Percentiles rank a stretch among this genome's conserved stretches.
Evolutionary conservation across 2,113 vertebrate genomes (phyloP).

Genomic region (Calidris pugnax): DNA sequence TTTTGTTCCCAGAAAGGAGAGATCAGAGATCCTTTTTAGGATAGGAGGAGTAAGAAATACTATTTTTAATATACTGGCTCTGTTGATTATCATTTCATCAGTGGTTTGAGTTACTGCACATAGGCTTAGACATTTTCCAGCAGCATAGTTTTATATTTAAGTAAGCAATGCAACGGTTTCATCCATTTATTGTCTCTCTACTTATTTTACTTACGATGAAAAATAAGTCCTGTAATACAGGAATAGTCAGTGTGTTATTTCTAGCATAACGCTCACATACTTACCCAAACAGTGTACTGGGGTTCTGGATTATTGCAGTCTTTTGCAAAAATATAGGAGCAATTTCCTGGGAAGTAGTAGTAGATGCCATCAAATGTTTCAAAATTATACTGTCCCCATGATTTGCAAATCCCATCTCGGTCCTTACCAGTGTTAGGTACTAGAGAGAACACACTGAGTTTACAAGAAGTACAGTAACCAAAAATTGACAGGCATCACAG

Average conservation of each 20-base stretch:
- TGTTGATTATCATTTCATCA: background rate
- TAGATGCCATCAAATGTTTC: slow-evolving; percentile 99
- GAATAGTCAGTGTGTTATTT: background rate
- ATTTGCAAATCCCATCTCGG: slow-evolving; percentile 94
- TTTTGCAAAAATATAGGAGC: slow-evolving; percentile 96
- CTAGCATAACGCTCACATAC: slow-evolving; percentile 20
- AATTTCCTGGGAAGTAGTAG: slow-evolving; percentile 95
- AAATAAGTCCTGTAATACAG: background rate
- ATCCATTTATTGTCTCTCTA: background rate
- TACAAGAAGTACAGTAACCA: background rate
- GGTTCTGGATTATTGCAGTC: slow-evolving; percentile 89
- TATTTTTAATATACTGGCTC: slow-evolving; percentile 13
- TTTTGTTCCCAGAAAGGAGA: background rate
- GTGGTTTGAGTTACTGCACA: background rate
- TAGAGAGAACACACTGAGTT: slow-evolving; percentile 65
- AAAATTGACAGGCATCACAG: background rate
- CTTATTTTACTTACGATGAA: background rate
- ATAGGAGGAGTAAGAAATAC: background rate
- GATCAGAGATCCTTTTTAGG: background rate
- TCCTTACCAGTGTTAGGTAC: slow-evolving; percentile 93
- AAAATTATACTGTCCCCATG: slow-evolving; percentile 96
- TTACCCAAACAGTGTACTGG: slow-evolving; percentile 95
- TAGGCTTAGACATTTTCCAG: background rate
- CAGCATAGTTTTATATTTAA: background rate
- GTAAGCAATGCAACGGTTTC: background rate